Evolutionary conservation across 2,113 vertebrate species (phyloP).

Genomic region (Etheostoma spectabile): DNA sequence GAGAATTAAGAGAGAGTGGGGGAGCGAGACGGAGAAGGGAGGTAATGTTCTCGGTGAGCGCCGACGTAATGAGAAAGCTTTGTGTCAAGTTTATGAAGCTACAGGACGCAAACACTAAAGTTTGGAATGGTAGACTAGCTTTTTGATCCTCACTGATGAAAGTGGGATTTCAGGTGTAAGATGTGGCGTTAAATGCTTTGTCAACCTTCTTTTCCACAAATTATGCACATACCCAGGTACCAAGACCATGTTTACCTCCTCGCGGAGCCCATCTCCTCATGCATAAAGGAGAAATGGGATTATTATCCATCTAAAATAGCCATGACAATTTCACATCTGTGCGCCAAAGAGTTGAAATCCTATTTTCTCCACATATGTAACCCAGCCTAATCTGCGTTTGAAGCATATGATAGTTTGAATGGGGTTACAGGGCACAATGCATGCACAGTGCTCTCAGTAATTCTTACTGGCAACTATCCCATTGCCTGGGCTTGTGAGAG

Average conservation of each 20-base stretch:
- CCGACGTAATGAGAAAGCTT: slow-evolving; percentile 66
- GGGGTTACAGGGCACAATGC: slow-evolving; percentile 53
- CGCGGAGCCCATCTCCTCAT: slow-evolving; percentile 15
- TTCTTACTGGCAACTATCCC: slow-evolving; percentile 64
- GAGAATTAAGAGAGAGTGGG: slow-evolving; percentile 59
- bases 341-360: slow-evolving; percentile 46
- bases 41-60: slow-evolving; percentile 62
- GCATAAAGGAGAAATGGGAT: slow-evolving; percentile 34
- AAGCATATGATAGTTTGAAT: slow-evolving; percentile 43
- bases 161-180: slow-evolving; percentile 5
- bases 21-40: slow-evolving; percentile 25
- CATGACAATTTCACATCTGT: slow-evolving; percentile 34
- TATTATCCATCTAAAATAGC: slow-evolving; percentile 49
- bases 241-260: slow-evolving; percentile 9
- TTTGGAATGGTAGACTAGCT: slow-evolving; percentile 9
- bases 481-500: slow-evolving; percentile 52
- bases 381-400: slow-evolving; percentile 54
- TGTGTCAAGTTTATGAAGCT: slow-evolving; percentile 56
- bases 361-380: slow-evolving; percentile 47
- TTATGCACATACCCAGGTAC: not conserved
- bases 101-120: slow-evolving; percentile 15
- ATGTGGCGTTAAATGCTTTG: slow-evolving; percentile 22
- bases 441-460: slow-evolving; percentile 51
- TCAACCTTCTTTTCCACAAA: slow-evolving; percentile 21
- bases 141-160: slow-evolving; percentile 22